Conservation (phyloP, 2,888 invertebrate genomes). For the Odontocerum albicorne region DNA sequence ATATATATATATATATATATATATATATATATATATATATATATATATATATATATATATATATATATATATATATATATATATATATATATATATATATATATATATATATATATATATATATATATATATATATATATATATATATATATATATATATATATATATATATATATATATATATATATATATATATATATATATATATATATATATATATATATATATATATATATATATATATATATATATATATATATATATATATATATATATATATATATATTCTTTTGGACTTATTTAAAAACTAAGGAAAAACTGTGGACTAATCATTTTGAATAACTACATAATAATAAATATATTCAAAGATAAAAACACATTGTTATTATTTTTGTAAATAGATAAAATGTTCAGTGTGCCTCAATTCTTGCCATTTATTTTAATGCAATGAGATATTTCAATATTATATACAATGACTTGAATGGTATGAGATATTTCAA, state of each 20-base stretch:
- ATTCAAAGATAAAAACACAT: too few species aligned
- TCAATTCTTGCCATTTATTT: too few species aligned
- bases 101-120: not conserved
- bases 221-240: not conserved
- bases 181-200: not conserved
- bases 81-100: not conserved
- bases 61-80: not conserved
- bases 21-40: not conserved
- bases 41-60: not conserved
- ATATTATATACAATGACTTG: too few species aligned
- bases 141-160: not conserved
- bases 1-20: not conserved
- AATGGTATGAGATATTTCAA: too few species aligned
- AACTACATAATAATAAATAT: too few species aligned
- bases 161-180: not conserved
- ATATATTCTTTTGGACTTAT: too few species aligned
- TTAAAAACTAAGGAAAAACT: too few species aligned
- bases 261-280: not conserved
- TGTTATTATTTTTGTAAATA: too few species aligned
- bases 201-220: not conserved
- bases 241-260: not conserved
- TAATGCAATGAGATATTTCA: too few species aligned
- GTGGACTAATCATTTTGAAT: too few species aligned
- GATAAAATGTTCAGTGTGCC: too few species aligned
- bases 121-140: not conserved